phyloP scores from a whole-genome alignment of 2,797 vertebrate species.

The Sarcoramphus papa region DNA sequence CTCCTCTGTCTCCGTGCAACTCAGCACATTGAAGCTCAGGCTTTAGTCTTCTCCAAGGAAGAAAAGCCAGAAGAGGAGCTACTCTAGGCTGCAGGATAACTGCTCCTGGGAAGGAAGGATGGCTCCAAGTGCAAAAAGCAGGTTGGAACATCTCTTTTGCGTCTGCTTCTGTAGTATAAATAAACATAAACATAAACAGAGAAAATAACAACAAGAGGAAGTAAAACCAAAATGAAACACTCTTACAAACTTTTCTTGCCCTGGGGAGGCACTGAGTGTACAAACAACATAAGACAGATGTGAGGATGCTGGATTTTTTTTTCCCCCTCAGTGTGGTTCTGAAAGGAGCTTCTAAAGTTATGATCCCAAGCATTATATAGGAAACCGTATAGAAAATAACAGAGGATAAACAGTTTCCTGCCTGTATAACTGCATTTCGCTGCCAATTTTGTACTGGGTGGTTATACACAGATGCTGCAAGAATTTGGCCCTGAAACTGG shows the following conservation, averaged over 20 bases:
- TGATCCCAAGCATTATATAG: neutral
- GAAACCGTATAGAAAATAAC: slow-evolving; percentile 14
- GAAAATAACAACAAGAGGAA: slow-evolving; percentile 26
- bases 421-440: neutral
- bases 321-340: neutral
- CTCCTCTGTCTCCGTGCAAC: neutral
- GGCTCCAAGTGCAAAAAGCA: neutral
- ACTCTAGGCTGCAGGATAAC: neutral
- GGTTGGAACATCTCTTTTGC: neutral
- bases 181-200: slow-evolving; percentile 9
- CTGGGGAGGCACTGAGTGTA: neutral
- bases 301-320: neutral
- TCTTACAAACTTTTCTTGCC: neutral
- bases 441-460: slow-evolving; percentile 10
- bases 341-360: neutral
- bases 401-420: slow-evolving; percentile 15
- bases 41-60: neutral
- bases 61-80: neutral
- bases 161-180: neutral
- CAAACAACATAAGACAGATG: slow-evolving; percentile 7
- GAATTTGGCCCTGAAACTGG: slow-evolving; percentile 6
- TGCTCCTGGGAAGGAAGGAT: neutral
- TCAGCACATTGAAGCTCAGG: neutral
- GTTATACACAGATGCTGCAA: slow-evolving; percentile 14
- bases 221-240: slow-evolving; percentile 26